phyloP scores from a whole-genome alignment of 2,113 vertebrate genomes.

The Callithrix jacchus region DNA sequence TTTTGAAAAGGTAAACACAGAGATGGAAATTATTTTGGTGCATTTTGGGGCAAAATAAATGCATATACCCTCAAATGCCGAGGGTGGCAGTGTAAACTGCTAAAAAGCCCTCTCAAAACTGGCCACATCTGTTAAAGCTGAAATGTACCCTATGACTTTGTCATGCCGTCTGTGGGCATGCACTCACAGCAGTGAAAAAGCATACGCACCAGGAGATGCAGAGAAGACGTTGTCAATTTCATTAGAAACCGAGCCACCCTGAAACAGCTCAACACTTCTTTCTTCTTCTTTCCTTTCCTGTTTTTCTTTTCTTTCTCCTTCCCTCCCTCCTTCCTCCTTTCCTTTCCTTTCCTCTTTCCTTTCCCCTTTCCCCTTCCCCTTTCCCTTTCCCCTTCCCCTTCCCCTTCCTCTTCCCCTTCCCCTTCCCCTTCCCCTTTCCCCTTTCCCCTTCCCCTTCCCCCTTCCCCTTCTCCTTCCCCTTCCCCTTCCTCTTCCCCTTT shows the following conservation, averaged over 20 bases:
- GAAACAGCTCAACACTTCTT: no score
- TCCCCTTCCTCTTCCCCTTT: no score
- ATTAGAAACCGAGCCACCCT: not conserved
- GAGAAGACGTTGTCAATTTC: accelerated
- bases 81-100: not conserved
- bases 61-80: not conserved
- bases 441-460: no score
- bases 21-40: not conserved
- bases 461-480: no score
- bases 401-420: no score
- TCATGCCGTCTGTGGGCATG: accelerated
- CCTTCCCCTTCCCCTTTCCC: no score
- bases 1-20: not conserved
- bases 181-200: not conserved
- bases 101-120: not conserved
- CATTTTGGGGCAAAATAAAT: not conserved
- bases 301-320: no score
- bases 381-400: no score
- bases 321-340: no score
- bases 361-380: no score
- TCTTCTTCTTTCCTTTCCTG: no score
- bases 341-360: no score
- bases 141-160: not conserved
- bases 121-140: not conserved
- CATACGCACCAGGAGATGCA: accelerated